Base-by-base conservation (phyloP, 1,140 invertebrate species). In the Steinernema khuongi region DNA sequence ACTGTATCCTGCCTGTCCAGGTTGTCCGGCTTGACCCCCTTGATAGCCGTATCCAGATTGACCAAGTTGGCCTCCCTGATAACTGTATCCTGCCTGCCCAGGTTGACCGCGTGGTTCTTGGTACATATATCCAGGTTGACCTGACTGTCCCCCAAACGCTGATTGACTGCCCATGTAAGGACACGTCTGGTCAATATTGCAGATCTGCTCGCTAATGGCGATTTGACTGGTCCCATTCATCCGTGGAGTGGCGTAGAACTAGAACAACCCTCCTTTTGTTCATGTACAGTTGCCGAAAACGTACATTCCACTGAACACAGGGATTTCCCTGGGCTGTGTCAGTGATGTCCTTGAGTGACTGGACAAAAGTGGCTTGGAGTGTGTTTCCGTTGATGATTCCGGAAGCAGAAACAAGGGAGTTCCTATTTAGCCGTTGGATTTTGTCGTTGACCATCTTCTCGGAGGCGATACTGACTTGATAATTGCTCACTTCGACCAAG, bases 231-330 rank as follows among this genome's bases (percentile, higher is more conserved):
- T 11, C 4, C 50, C 50, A 4, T 14, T 60, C 50, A 60, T 60
- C 4, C 50, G 50, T 7, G 50, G 50, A 7, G 50, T 60, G 50
- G 50, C 50, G 50, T 60, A 60, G 50, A 60, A 60, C 50, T 60
- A 22, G 26, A 60, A 60, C 26, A 7, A 22, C 11, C 4, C 2
- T 60, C 26, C 11, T 60, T n/a, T 4, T n/a, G 22, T 60, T 14
- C 22, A 60, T 4, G 26, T n/a, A 41, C 36, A n/a, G 36, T 7
- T 7, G 50, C 19, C 11, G 26, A 22, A 26, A 60, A 60, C 50
- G 14, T 26, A 60, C 50, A 26, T 60, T 60, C 50, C 50, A 60
- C 22, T 60, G 50, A 11, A 60, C 50, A 22, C 50, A 60, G 7
- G 11, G 11, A 26, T 11, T 17, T 60, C 50, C 50, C 26, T 60